Evolutionary conservation across 2,113 vertebrate genomes (phyloP), one percentile per base, ranked within the genome.

Genomic region (Oryzias curvinotus): DNA sequence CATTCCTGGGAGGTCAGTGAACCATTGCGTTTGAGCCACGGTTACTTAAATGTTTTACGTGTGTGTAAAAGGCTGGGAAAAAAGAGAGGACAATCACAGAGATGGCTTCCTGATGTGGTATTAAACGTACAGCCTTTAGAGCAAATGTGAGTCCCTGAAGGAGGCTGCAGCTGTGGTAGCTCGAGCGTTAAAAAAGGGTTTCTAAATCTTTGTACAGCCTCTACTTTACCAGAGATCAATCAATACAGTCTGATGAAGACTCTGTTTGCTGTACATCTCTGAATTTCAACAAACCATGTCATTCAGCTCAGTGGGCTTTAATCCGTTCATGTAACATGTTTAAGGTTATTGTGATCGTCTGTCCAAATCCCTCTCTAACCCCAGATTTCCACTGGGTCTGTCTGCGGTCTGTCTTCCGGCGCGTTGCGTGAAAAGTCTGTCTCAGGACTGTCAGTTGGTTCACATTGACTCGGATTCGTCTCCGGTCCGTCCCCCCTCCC

Each of bases 221-320:
- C 17, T 41, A 26, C 25, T 17, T 58, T n/a, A 49, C n/a, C 14
- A 26, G 49, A 56, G 18, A 21, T 3, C 47, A 62, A 51, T 19
- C 54, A 60, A 46, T 52, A 57, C 30, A 65, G 42, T 18, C 36
- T 55, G 45, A 59, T 1, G 23, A 25, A 36, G 18, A 3, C 21
- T 23, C 21, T 23, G 21, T 23, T 23, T 23, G 28, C 7, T 26
- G 4, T 7, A 17, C 13, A 30, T 30, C 21, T 55, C 54, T 62
- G 0, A 23, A 16, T 67, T 62, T 25, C 25, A 28, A 28, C 26
- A 28, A 45, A 45, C 44, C 6, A n/a, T 21, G 7, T 36, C 41
- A n/a, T 53, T 42, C 50, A 47, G 19, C 62, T 57, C 60, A 75
- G 21, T 58, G 57, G 30, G 62, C 65, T 43, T 52, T 73, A 57